Evolutionary conservation across 2,797 vertebrate genomes (phyloP).

Genomic region (Macrochelys suwanniensis): DNA sequence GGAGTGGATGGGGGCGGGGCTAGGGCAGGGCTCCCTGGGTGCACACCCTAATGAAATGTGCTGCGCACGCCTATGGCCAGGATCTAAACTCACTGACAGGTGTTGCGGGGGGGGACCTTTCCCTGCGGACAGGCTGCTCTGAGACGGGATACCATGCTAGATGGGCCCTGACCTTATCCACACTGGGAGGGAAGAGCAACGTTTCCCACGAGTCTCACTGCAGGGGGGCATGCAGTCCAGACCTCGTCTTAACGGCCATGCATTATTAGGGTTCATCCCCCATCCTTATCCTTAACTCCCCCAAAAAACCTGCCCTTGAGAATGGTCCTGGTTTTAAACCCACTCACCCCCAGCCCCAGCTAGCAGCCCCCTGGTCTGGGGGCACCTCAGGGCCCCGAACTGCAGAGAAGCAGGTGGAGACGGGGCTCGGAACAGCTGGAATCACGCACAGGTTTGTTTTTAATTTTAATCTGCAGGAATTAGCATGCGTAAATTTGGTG

Average conservation of each 20-base stretch:
- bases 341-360: neutral
- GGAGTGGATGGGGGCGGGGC: too few relatives aligned
- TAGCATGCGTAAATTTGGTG: neutral
- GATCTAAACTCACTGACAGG: neutral
- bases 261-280: rapidly evolving
- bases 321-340: neutral
- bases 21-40: too few relatives aligned
- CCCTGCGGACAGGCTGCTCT: neutral
- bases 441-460: neutral
- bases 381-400: neutral
- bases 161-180: neutral
- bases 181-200: neutral
- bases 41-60: too few relatives aligned
- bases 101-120: neutral
- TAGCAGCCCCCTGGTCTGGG: neutral
- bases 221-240: neutral
- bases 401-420: too few relatives aligned
- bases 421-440: too few relatives aligned
- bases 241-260: neutral
- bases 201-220: neutral
- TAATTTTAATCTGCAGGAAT: neutral
- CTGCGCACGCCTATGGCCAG: too few relatives aligned
- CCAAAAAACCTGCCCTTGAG: too few relatives aligned
- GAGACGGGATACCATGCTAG: neutral
- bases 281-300: too few relatives aligned